These are phyloP conservation scores for Cepaea hortensis DNA, from an alignment of 2,888 invertebrate genomes.

Conservation along the genomic window DNA sequence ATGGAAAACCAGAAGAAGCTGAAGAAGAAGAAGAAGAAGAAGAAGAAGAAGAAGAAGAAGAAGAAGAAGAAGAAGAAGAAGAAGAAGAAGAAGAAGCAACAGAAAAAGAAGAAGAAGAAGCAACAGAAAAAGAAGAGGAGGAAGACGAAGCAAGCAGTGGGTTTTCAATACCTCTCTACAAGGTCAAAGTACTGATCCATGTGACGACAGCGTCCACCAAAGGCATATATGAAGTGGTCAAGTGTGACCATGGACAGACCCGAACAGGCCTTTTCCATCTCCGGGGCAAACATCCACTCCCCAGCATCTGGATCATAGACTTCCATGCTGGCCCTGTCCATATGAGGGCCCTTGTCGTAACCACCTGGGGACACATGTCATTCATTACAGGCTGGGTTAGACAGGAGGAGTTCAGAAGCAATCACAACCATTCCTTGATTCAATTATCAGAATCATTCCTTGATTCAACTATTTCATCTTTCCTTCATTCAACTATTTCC, in stretches of 20 bases:
- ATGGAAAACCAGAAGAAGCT: too few species aligned
- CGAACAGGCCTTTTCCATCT: conserved; percentile 75
- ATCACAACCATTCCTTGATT: too few species aligned
- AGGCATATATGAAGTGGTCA: conserved; percentile 72
- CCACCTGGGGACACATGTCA: conserved; percentile 62
- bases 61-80: too few species aligned
- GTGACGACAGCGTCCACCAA: conserved; percentile 72
- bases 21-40: too few species aligned
- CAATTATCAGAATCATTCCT: too few species aligned
- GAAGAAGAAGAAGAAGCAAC: not conserved
- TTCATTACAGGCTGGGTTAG: too few species aligned
- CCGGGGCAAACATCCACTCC: conserved; percentile 74
- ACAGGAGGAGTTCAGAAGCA: too few species aligned
- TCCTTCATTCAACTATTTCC: not conserved
- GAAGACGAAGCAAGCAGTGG: not conserved
- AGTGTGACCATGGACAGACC: conserved; percentile 71
- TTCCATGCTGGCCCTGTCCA: conserved; percentile 74
- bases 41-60: too few species aligned
- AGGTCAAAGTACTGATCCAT: conserved; percentile 73
- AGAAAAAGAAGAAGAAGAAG: not conserved
- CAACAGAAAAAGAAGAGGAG: not conserved
- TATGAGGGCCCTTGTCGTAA: conserved; percentile 73
- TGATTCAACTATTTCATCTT: not conserved
- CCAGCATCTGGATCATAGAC: conserved; percentile 71
- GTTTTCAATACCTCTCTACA: conserved; percentile 66